Conservation (phyloP, 2,888 invertebrate species). For the Sylvicola fuscatus region DNA sequence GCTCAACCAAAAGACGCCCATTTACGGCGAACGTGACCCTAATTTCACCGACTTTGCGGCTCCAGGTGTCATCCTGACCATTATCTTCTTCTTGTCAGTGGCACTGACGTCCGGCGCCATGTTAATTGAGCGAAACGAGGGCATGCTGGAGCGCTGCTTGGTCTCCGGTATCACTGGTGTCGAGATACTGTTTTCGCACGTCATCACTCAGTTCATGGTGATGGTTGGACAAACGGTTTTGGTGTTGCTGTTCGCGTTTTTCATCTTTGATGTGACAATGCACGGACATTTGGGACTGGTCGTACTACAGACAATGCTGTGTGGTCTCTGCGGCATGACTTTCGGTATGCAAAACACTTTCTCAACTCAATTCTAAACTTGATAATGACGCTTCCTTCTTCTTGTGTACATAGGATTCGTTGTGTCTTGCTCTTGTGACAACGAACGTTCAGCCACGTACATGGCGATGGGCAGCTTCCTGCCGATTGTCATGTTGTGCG, state of each 20-base stretch:
- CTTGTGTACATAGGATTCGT: constrained; percentile 42
- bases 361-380: too few relatives aligned
- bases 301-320: constrained; percentile 50
- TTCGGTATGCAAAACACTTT: constrained; percentile 39
- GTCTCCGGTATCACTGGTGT: constrained; percentile 62
- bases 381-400: background rate
- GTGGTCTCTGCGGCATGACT: constrained; percentile 85
- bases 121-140: constrained; percentile 74
- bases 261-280: constrained; percentile 55
- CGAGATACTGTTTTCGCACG: constrained; percentile 74
- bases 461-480: constrained; percentile 68
- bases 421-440: constrained; percentile 58
- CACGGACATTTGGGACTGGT: constrained; percentile 57
- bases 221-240: constrained; percentile 66
- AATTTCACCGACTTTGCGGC: constrained; percentile 91
- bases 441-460: constrained; percentile 67
- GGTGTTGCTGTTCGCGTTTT: constrained; percentile 59
- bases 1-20: constrained; percentile 41
- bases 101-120: constrained; percentile 81
- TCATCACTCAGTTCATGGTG: constrained; percentile 69
- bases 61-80: constrained; percentile 64
- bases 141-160: constrained; percentile 70
- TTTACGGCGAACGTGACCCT: constrained; percentile 54
- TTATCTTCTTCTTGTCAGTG: constrained; percentile 84
- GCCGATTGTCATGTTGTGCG: constrained; percentile 69